phyloP scores from a whole-genome alignment of 1,140 invertebrate species.

The Ditylenchus dipsaci region DNA sequence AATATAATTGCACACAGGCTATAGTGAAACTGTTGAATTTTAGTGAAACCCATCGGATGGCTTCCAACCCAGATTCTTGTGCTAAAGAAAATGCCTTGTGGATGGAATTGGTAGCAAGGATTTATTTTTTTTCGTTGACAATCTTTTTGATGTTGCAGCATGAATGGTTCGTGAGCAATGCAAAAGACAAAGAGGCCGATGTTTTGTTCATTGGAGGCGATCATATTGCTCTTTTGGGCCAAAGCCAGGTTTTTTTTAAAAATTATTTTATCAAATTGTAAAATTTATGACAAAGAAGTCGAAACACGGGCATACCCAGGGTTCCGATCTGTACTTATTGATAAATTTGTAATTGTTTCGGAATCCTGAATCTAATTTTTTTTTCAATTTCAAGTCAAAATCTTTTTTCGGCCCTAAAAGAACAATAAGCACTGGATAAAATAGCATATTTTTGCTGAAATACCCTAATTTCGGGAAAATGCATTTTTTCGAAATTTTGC shows the following conservation, averaged over 20 bases:
- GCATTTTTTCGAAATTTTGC: too few relatives aligned
- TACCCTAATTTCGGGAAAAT: too few relatives aligned
- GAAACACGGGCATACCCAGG: too few relatives aligned
- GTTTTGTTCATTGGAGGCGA: conserved; percentile 22
- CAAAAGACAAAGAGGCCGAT: conserved; percentile 19
- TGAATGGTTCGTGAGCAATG: conserved; percentile 17
- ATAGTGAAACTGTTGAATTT: too few relatives aligned
- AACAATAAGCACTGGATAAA: too few relatives aligned
- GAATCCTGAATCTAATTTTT: background rate
- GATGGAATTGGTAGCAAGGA: background rate
- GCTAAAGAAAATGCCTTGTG: background rate
- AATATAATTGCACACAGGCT: too few relatives aligned
- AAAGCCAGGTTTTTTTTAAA: conserved; percentile 3
- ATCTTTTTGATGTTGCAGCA: conserved; percentile 7
- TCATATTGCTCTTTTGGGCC: conserved; percentile 10
- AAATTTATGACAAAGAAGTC: too few relatives aligned
- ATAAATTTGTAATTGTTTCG: background rate
- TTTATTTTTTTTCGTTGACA: background rate
- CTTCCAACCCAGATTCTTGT: background rate
- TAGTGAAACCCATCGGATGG: too few relatives aligned
- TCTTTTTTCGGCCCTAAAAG: too few relatives aligned
- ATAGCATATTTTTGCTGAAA: too few relatives aligned
- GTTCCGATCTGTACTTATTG: too few relatives aligned
- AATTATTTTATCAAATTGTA: too few relatives aligned
- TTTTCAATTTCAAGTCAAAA: background rate